Evolutionary conservation across 2,113 vertebrate species (phyloP).

Genomic region (Diglossa brunneiventris): DNA sequence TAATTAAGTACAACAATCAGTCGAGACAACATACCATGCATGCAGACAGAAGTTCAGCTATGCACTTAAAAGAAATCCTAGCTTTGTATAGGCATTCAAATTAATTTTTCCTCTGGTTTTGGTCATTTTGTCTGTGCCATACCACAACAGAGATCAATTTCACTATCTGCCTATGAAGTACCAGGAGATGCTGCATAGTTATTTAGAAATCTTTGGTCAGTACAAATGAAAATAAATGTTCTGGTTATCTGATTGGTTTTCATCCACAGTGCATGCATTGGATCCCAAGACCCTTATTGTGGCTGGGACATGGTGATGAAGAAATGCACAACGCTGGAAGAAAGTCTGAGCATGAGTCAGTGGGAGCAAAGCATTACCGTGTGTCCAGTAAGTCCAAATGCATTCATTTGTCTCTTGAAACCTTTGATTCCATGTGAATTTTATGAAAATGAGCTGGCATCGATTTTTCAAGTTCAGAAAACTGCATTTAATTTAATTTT

Average conservation of each 20-base stretch:
- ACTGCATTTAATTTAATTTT: not conserved
- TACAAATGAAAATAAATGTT: not conserved
- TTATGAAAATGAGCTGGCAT: not conserved
- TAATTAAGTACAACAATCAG: not conserved
- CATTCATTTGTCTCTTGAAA: not conserved
- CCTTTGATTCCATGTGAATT: not conserved
- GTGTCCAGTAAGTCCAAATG: constrained; percentile 85
- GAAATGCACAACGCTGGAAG: constrained; percentile 92
- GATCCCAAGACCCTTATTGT: constrained; percentile 94
- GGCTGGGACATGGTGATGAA: constrained; percentile 93
- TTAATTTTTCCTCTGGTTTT: not conserved
- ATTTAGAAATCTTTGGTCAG: not conserved
- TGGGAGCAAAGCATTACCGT: constrained; percentile 92
- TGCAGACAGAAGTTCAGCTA: not conserved
- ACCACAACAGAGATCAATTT: not conserved
- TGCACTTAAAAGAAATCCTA: not conserved
- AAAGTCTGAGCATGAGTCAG: constrained; percentile 92
- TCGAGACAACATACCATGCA: not conserved
- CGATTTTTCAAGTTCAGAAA: not conserved
- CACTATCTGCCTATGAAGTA: not conserved
- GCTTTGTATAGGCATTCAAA: not conserved
- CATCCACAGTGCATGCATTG: constrained; percentile 84
- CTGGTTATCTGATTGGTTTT: not conserved
- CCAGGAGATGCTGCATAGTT: not conserved
- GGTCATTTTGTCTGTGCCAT: not conserved